A percentile compares a stretch with the other conserved stretches of the same genome.
These are phyloP conservation scores for Plestiodon gilberti DNA, from an alignment of 2,113 vertebrate genomes.

Conservation along the genomic window DNA sequence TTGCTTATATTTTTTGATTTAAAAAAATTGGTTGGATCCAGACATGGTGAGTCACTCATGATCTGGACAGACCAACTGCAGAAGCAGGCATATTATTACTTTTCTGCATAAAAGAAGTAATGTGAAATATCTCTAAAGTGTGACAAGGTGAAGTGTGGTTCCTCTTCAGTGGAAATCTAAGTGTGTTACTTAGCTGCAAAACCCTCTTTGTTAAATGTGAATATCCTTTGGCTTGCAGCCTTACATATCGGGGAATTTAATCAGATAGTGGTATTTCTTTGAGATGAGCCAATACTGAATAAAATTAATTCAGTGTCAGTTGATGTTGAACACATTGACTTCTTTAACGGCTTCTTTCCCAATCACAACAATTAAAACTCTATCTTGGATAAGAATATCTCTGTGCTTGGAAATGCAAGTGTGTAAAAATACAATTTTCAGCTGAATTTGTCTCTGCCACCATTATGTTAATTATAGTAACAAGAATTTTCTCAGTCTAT, in stretches of 20 bases:
- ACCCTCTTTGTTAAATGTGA: neutral
- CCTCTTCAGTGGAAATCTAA: too few species aligned
- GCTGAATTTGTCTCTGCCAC: neutral
- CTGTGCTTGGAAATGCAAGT: neutral
- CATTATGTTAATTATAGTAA: neutral
- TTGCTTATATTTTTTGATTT: too few species aligned
- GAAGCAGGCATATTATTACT: too few species aligned
- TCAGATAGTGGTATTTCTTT: neutral
- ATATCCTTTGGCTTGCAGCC: too few species aligned
- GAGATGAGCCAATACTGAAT: neutral
- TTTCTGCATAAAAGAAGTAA: neutral
- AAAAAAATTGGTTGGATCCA: neutral
- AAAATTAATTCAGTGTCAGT: neutral
- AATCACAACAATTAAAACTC: neutral
- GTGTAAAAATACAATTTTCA: neutral
- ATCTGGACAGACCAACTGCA: too few species aligned
- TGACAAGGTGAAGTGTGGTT: neutral
- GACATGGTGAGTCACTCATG: neutral
- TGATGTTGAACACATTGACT: neutral
- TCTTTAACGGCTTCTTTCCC: neutral
- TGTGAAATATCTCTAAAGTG: neutral
- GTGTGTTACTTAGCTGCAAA: neutral
- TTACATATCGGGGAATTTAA: neutral
- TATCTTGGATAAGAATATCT: neutral
- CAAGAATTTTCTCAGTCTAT: neutral